phyloP scores from a whole-genome alignment of 2,888 invertebrate species.

The Hirtodrosophila alboralis region DNA sequence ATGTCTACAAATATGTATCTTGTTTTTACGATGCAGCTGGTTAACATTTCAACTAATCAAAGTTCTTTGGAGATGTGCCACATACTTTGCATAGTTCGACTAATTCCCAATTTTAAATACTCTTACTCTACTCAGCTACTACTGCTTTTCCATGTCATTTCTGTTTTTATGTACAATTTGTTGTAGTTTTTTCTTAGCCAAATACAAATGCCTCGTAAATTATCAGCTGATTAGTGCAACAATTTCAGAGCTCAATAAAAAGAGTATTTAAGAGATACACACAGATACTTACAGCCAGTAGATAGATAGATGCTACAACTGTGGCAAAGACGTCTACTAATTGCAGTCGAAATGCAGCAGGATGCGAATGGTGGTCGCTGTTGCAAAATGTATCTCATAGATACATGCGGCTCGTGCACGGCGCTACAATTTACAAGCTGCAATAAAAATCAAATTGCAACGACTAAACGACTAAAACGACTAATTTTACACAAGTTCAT shows the following conservation, averaged over 20 bases:
- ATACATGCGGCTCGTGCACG: constrained; percentile 47
- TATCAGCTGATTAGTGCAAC: constrained; percentile 75
- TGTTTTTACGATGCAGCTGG: constrained; percentile 60
- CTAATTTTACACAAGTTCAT: constrained; percentile 78
- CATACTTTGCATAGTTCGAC: constrained; percentile 67
- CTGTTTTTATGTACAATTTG: constrained; percentile 47
- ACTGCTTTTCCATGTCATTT: constrained; percentile 4
- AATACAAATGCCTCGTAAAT: constrained; percentile 68
- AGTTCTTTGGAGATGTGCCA: constrained; percentile 43
- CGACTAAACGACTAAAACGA: constrained; percentile 78
- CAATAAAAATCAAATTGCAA: constrained; percentile 78
- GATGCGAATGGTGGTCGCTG: constrained; percentile 38
- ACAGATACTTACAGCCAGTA: constrained; percentile 8
- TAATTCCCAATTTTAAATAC: constrained; percentile 46
- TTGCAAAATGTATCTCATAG: constrained; percentile 60
- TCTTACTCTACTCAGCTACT: constrained; percentile 9
- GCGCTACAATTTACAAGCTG: constrained; percentile 54
- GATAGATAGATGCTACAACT: constrained; percentile 5
- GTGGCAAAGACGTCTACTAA: constrained; percentile 29
- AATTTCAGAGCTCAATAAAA: constrained; percentile 65
- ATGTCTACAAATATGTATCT: constrained; percentile 1
- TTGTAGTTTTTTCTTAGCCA: constrained; percentile 37
- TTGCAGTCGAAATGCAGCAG: constrained; percentile 52
- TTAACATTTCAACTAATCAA: constrained; percentile 70
- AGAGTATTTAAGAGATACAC: constrained; percentile 17